phyloP scores from a whole-genome alignment of 1,140 invertebrate genomes.

The Philotrypesis tridentata region DNA sequence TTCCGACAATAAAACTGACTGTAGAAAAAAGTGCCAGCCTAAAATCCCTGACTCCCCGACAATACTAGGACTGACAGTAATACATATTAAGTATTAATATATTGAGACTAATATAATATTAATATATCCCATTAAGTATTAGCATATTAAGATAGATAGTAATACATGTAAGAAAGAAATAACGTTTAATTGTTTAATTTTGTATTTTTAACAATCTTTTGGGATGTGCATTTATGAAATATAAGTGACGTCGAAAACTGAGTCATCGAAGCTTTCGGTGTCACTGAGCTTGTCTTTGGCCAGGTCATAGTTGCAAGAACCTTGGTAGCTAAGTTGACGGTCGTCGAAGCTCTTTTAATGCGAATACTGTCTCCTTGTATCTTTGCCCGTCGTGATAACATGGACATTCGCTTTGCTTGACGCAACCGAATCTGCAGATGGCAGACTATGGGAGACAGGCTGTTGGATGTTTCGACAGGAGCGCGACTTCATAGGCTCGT shows the following conservation, averaged over 20 bases:
- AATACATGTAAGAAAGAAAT: conserved; percentile 38
- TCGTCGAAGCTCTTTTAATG: conserved; percentile 92
- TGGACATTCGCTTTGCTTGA: conserved; percentile 83
- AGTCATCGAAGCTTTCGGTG: conserved; percentile 80
- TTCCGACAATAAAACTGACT: no score
- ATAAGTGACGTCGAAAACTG: conserved; percentile 83
- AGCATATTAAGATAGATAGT: conserved; percentile 66
- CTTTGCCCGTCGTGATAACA: conserved; percentile 91
- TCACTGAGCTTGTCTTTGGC: conserved; percentile 79
- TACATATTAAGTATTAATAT: no score
- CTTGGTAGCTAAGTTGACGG: conserved; percentile 89
- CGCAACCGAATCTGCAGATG: conserved; percentile 85
- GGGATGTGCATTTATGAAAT: background rate
- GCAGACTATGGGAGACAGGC: conserved; percentile 73
- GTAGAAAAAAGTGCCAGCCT: no score
- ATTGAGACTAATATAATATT: no score
- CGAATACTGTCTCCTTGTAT: conserved; percentile 87
- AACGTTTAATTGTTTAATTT: background rate
- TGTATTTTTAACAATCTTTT: background rate
- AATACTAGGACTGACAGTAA: no score
- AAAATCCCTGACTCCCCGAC: no score
- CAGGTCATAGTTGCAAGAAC: conserved; percentile 89
- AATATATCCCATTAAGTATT: no score
- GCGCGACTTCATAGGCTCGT: conserved; percentile 81
- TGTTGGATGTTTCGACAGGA: conserved; percentile 89